Evolutionary conservation across 1,140 invertebrate species (phyloP), one percentile per base, ranked within the genome.

Genomic region (Ips typographus): DNA sequence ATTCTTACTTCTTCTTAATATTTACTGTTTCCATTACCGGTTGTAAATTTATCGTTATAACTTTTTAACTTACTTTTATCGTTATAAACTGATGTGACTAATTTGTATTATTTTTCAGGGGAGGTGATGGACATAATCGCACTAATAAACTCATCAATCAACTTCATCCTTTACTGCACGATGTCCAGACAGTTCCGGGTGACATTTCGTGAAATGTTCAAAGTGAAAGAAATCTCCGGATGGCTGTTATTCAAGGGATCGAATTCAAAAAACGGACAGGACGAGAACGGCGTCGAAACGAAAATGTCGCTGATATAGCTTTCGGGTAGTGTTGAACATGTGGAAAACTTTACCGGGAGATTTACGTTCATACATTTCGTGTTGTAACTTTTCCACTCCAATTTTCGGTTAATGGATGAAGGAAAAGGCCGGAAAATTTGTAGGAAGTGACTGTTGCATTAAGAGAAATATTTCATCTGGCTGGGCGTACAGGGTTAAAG

Each of bases 111-210:
- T 56, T 2, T 76, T 71, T 6, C 82, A 91, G 90, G 89, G 76
- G 89, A 91, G 76, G 82, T 98, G 57, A 95, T 98, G 90, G 97
- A 99, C 81, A 89, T 97, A 56, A 83, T 99, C 78, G 96, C 96
- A 6, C 86, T 99, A 60, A 89, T 98, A 75, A 99, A 98, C 81
- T 96, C 94, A 55, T 94, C 94, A 38, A 93, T 98, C 77, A 99
- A 98, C 83, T 99, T 99, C 83, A 92, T 99, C 71, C 87, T 99
- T 37, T 99, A 99, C 83, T 99, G 96, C 82, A 90, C 93, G 67
- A 99, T 99, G 97, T 96, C 93, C 74, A 87, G 93, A 51, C 96
- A 98, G 83, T 99, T 99, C 81, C 86, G 97, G 4, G 56, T 63
- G 5, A 73, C 73, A 2, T 74, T 74, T 40, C 47, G 73, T 40